Evolutionary conservation across 2,797 vertebrate genomes (phyloP).

Genomic region (Cichlasoma orientale): DNA sequence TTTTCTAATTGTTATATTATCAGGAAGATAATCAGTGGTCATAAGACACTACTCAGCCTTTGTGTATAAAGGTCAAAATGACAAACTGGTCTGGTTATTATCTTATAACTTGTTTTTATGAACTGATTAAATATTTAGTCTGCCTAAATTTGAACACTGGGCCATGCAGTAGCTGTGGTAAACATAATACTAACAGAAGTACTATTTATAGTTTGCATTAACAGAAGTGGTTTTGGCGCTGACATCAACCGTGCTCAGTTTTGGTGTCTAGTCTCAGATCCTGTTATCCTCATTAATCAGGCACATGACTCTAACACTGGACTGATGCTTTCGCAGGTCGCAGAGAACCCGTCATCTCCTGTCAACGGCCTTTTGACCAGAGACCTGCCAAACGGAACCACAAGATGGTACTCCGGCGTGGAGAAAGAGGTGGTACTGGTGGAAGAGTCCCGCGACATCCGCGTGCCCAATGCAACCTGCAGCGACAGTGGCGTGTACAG

Average conservation of each 20-base stretch:
- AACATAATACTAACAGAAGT: neutral
- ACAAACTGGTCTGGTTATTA: neutral
- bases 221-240: neutral
- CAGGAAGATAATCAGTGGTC: neutral
- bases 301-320: neutral
- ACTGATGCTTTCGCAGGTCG: constrained; percentile 18
- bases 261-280: neutral
- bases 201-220: neutral
- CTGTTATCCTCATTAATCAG: neutral
- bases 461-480: constrained; percentile 63
- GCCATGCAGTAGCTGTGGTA: constrained; percentile 1
- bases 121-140: neutral
- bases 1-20: no score
- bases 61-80: neutral
- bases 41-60: rapidly evolving
- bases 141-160: neutral
- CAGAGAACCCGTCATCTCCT: rapidly evolving
- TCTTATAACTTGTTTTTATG: neutral
- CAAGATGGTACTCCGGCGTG: neutral
- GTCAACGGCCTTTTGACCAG: constrained; percentile 35
- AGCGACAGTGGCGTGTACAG: constrained; percentile 63
- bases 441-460: constrained; percentile 25
- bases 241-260: neutral
- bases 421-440: constrained; percentile 36
- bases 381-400: constrained; percentile 23